These are phyloP conservation scores for Lepidostoma basale DNA, from an alignment of 1,140 invertebrate genomes.

Conservation along the genomic window DNA sequence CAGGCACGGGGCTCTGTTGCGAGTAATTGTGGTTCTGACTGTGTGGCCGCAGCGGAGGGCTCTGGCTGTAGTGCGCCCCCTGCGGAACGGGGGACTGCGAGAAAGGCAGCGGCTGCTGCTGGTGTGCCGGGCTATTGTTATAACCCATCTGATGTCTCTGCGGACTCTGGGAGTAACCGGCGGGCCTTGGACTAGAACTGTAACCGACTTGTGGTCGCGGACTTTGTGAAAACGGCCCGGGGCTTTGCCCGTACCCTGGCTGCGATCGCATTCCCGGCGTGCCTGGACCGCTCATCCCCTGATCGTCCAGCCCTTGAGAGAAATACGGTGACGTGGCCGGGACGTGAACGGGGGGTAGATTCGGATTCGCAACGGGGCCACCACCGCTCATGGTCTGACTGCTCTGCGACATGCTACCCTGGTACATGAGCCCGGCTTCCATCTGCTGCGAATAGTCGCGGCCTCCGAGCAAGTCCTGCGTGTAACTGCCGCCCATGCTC, in stretches of 20 bases:
- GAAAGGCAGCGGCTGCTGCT: constrained; percentile 33
- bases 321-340: constrained; percentile 45
- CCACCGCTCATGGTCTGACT: constrained; percentile 6
- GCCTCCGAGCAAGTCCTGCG: constrained; percentile 28
- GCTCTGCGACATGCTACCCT: constrained; percentile 24
- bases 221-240: constrained; percentile 45
- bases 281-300: constrained; percentile 28
- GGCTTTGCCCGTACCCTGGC: constrained; percentile 43
- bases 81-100: constrained; percentile 49
- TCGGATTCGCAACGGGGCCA: constrained; percentile 21
- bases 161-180: constrained; percentile 45
- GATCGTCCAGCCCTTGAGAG: constrained; percentile 16
- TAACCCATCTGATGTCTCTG: constrained; percentile 40
- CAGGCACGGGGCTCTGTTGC: constrained; percentile 43
- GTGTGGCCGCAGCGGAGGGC: constrained; percentile 49
- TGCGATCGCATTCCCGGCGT: constrained; percentile 36
- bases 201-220: constrained; percentile 44
- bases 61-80: constrained; percentile 45
- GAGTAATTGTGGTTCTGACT: constrained; percentile 46
- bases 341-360: constrained; percentile 33
- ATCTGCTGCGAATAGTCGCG: constrained; percentile 35
- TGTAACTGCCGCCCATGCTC: background rate
- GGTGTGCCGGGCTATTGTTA: constrained; percentile 44
- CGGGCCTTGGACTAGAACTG: constrained; percentile 43
- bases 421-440: constrained; percentile 36